Base-by-base conservation (phyloP, 2,113 vertebrate genomes). In the Crotalus horridus region DNA sequence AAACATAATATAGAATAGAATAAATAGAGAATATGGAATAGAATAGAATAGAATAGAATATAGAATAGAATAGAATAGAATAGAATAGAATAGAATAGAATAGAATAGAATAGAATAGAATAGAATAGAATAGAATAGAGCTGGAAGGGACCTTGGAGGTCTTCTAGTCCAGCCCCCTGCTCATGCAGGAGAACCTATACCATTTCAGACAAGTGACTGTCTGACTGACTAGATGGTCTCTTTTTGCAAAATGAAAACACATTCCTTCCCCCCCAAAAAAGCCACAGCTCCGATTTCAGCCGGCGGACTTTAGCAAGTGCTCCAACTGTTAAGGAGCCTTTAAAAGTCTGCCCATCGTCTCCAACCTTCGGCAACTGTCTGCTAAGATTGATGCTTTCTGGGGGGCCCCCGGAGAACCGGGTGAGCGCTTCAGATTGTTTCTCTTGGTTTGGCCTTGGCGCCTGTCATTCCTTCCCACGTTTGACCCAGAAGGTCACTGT, bases 401-500 rank as follows among this genome's bases (percentile, higher is more conserved):
- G n/a, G 29, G 4, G 58, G 58, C 1, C 2, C 2, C 2, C 4
- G 26, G 29, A 69, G 61, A 74, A 74, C 69, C 3, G 69, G 1
- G 6, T 1, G 69, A 74, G 69, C n/a, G 2, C 61, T 69, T 69
- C 29, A 74, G 39, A 53, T 54, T 15, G 13, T 87, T 87, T 87
- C 86, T 39, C n/a, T 74, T 69, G 26, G n/a, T 20, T 33, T 17
- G n/a, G n/a, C n/a, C 69, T 74, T 74, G 69, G 69, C 15, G n/a
- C 69, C 69, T 74, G 69, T 33, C 24, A 39, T 85, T 59, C 29
- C 90, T 91, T 61, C 91, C 91, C 55, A 87, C 24, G 56, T 33
- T 87, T 87, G 85, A 87, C 81, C 85, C 39, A 51, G n/a, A 24
- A 33, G 13, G 43, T 87, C 91, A 91, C 33, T 61, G 39, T 85